Percentiles rank a stretch among this genome's conserved stretches.
Evolutionary conservation across 1,140 invertebrate genomes (phyloP).

Genomic region (Macrotrachela quadricornifera): DNA sequence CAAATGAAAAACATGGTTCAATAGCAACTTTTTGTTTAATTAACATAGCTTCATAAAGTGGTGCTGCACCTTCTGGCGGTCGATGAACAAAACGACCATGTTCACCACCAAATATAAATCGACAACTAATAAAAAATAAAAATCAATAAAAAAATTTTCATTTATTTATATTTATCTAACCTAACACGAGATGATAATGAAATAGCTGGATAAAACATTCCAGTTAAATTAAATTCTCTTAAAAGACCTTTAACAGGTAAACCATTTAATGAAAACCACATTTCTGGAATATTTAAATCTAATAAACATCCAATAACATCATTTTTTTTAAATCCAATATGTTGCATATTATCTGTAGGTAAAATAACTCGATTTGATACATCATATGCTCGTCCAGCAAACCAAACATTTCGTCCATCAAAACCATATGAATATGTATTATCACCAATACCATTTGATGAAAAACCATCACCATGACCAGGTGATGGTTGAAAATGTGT

Average conservation of each 20-base stretch:
- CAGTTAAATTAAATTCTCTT: constrained; percentile 76
- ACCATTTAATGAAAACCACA: constrained; percentile 88
- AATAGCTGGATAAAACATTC: constrained; percentile 95
- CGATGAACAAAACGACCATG: constrained; percentile 76
- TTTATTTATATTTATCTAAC: no score
- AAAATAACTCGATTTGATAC: neutral
- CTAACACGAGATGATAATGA: constrained; percentile 70
- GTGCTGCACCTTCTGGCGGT: constrained; percentile 67
- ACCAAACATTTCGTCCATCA: constrained; percentile 79
- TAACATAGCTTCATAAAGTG: constrained; percentile 66
- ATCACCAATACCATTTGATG: constrained; percentile 89
- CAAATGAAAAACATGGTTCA: constrained; percentile 92
- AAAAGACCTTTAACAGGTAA: constrained; percentile 64
- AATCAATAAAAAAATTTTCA: no score
- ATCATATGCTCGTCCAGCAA: constrained; percentile 21
- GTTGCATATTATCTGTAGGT: neutral
- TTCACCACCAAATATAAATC: constrained; percentile 84
- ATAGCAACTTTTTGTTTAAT: constrained; percentile 73
- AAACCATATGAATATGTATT: constrained; percentile 93
- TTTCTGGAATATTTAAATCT: constrained; percentile 75
- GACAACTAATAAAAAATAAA: constrained; percentile 47
- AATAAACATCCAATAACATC: constrained; percentile 87
- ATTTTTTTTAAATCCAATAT: constrained; percentile 1
- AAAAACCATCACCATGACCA: constrained; percentile 58
- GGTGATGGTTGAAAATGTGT: constrained; percentile 56